A percentile compares a stretch with the other conserved stretches of the same genome.
Evolutionary conservation across 2,797 vertebrate species (phyloP).

Genomic region (Spheniscus humboldti): DNA sequence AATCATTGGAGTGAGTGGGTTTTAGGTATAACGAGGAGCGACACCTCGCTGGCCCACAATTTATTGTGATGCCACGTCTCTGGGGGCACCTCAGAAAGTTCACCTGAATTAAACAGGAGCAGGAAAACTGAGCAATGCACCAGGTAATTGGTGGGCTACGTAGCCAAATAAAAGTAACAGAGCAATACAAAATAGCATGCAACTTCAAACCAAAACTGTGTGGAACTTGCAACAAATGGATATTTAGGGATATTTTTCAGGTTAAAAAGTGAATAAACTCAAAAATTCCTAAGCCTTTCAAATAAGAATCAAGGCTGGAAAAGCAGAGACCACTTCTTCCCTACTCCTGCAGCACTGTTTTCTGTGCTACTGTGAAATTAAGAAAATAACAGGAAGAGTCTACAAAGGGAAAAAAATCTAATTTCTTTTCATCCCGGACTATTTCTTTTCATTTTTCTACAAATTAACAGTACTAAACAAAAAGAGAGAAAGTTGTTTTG

Average conservation of each 20-base stretch:
- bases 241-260: neutral
- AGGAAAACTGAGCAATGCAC: neutral
- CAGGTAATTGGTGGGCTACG: rapidly evolving
- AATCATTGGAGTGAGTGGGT: neutral
- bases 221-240: neutral
- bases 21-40: neutral
- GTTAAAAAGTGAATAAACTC: neutral
- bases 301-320: neutral
- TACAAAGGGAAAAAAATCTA: neutral
- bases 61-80: neutral
- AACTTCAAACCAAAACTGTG: neutral
- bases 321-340: neutral
- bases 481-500: neutral
- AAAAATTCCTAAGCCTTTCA: neutral
- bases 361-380: neutral
- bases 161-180: neutral
- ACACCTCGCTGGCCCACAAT: neutral
- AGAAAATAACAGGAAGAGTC: neutral
- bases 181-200: neutral
- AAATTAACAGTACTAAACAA: neutral
- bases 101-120: neutral
- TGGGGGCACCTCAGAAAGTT: neutral
- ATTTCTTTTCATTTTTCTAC: neutral
- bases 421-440: neutral
- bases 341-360: rapidly evolving